A percentile compares a stretch with the other conserved stretches of the same genome.
Evolutionary conservation across 2,113 vertebrate species (phyloP).

Genomic region (Passer montanus): DNA sequence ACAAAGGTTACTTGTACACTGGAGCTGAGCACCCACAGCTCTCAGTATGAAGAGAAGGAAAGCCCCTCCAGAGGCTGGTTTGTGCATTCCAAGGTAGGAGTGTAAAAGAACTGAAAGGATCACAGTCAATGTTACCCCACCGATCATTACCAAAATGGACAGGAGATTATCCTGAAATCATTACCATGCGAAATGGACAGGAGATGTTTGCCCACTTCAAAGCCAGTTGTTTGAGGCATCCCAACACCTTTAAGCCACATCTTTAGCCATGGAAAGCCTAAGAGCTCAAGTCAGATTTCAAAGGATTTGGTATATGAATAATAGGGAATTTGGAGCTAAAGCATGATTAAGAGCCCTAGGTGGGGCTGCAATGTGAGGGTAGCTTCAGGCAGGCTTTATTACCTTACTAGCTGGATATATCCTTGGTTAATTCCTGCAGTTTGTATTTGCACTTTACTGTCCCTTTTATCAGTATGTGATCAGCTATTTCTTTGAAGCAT

Average conservation of each 20-base stretch:
- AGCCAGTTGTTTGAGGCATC: background rate
- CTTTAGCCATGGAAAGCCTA: background rate
- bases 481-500: background rate
- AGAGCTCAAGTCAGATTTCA: background rate
- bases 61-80: background rate
- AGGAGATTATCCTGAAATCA: background rate
- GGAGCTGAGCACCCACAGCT: background rate
- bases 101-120: background rate
- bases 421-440: background rate
- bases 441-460: background rate
- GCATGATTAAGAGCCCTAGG: background rate
- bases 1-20: background rate
- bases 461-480: background rate
- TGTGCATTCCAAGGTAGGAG: background rate
- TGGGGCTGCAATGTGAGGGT: background rate
- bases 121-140: background rate
- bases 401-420: background rate
- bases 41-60: background rate
- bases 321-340: background rate
- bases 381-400: background rate
- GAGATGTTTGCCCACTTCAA: background rate
- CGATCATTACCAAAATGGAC: fast-evolving
- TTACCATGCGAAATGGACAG: no score
- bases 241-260: background rate
- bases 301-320: background rate